Evolutionary conservation across 1,140 invertebrate genomes (phyloP), one percentile per base, ranked within the genome.

Genomic region (Teleogryllus occipitalis): DNA sequence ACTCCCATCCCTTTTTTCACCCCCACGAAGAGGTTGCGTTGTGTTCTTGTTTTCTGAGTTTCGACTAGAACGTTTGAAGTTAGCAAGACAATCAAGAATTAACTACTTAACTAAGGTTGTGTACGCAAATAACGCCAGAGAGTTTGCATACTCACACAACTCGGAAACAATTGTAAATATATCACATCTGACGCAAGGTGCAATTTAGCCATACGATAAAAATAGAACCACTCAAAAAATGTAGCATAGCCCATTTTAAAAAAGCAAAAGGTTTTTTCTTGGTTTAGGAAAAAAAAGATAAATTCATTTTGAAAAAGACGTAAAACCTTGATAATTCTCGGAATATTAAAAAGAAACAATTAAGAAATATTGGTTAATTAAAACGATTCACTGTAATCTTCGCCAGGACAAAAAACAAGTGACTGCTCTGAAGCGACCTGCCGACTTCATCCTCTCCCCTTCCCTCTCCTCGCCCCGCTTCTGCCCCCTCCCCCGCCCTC

Each of bases 61-160:
- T 65, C 54, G 54, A 65, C 54, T 65, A 65, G 54, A 65, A 65
- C 54, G 18, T 65, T 65, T 65, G 54, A 65, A 65, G 54, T 65
- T 65, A 65, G 54, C 54, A 65, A 65, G 54, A 65, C 54, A 65
- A 65, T 65, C 54, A 65, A 65, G 54, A 65, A 65, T 14, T 65
- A 65, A 65, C 54, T 65, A 65, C 54, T 65, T 65, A 65, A 65
- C 54, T 65, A 65, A 65, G 54, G 54, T 65, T 65, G 54, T 65
- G 54, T 65, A 65, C 54, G 54, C 54, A 65, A 65, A 65, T 65
- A 65, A 65, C 54, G 54, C 10, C 54, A 65, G 54, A 65, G 54
- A 65, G 54, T 65, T 65, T 65, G 54, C 54, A 65, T 65, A 65
- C 18, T 65, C 54, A 65, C 54, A 65, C 54, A 65, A 65, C 54